phyloP scores from a whole-genome alignment of 2,113 vertebrate genomes.

The Ranitomeya variabilis region DNA sequence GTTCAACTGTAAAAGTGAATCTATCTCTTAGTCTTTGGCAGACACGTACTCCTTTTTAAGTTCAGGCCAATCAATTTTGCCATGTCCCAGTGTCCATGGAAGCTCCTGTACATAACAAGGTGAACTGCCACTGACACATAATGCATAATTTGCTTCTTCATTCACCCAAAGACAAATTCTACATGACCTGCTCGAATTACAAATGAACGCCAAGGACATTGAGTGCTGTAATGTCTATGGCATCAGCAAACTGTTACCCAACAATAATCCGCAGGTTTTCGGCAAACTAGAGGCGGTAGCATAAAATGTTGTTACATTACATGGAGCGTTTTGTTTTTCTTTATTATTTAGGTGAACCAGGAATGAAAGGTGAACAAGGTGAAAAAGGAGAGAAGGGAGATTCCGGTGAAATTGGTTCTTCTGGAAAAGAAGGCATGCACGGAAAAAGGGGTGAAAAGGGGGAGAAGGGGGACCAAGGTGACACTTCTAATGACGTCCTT shows the following conservation, averaged over 20 bases:
- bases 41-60: neutral
- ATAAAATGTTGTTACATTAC: neutral
- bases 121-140: neutral
- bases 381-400: conserved; percentile 74
- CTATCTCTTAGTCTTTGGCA: neutral
- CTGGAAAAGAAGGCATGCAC: conserved; percentile 70
- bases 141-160: neutral
- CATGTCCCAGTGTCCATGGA: neutral
- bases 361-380: conserved; percentile 73
- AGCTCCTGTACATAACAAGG: neutral
- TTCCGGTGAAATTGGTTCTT: conserved; percentile 71
- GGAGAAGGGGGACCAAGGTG: conserved; percentile 79
- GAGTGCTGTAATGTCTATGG: neutral
- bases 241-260: neutral
- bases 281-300: neutral
- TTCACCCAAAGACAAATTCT: neutral
- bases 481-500: conserved; percentile 77
- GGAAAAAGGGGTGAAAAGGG: conserved; percentile 80
- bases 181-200: neutral
- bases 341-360: conserved; percentile 66
- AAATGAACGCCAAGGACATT: neutral
- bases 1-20: too few relatives aligned
- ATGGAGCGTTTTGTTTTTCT: neutral
- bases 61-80: neutral
- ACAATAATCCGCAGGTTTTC: neutral